Base-by-base conservation (phyloP, 1,140 invertebrate genomes). In the Papilio aristodemus region DNA sequence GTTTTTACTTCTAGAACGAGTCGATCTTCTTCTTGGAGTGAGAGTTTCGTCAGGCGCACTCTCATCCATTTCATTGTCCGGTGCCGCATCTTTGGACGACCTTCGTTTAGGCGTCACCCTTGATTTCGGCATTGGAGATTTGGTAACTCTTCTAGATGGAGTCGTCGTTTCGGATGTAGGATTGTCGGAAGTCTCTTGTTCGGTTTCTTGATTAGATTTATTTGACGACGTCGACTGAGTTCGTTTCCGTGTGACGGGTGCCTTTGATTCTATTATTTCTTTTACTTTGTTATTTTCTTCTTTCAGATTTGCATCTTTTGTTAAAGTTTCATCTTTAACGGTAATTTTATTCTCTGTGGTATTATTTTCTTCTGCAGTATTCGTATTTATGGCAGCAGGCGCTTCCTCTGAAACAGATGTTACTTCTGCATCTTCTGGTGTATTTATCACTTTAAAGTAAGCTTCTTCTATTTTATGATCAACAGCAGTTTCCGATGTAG, bases 51-150 rank as follows among this genome's bases (percentile, higher is more conserved):
- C 86, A 5, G 77, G 10, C 14, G 70, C 74, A 17, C 19, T 19
- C 70, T 75, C 2, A 0, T 73, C 70, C 38, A 86, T 82, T 14
- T 86, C 83, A 25, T 74, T 78, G 37, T 87, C 85, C 0, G 27
- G 27, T 6, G 71, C 70, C 17, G 84, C 70, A 67, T 91, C 89
- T 68, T 72, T 85, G 0, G 89, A 90, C 4, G 81, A 79, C 0
- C 85, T 77, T 67, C 86, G 69, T 3, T 86, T 90, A 11, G 90
- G 68, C 14, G 90, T 86, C 39, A 77, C 84, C 25, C 85, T 83
- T 4, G 85, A 71, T 80, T 88, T 87, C 7, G 77, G 81, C 6
- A 75, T 84, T 7, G 85, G 82, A 0, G 83, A 83, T 71, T 85
- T 89, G 0, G 78, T 74, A 41, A 75, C 71, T 50, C 81, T 75